These are phyloP conservation scores for Gisinianus flammeolus DNA, from an alignment of 2,888 invertebrate genomes.

Conservation along the genomic window DNA sequence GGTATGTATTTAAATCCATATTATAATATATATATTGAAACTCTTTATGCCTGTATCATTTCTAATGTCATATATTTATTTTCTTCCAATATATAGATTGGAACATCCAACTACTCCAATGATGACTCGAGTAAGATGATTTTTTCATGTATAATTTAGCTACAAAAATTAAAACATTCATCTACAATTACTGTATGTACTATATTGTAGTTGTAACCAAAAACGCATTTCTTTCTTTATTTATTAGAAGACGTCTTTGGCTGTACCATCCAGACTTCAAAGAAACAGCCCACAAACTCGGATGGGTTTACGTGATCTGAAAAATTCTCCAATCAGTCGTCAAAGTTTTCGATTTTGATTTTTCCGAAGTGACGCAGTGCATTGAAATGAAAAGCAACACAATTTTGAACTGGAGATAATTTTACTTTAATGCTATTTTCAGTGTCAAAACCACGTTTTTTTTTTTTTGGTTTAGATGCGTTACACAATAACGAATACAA, in stretches of 20 bases:
- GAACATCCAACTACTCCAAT: slow-evolving; percentile 24
- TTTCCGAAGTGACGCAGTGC: no score
- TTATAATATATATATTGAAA: not conserved
- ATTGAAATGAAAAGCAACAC: no score
- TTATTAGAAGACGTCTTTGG: not conserved
- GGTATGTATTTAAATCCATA: not conserved
- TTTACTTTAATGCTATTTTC: no score
- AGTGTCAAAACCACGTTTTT: no score
- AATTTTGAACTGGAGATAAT: no score
- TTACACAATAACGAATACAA: no score
- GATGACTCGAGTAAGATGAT: slow-evolving; percentile 29
- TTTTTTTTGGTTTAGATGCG: no score
- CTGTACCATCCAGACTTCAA: not conserved
- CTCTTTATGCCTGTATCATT: not conserved
- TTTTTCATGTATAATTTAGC: not conserved
- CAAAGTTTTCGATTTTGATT: slow-evolving; percentile 32
- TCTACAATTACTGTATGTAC: not conserved
- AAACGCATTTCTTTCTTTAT: no score
- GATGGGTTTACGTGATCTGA: slow-evolving; percentile 20
- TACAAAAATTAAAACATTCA: not conserved
- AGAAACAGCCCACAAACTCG: not conserved
- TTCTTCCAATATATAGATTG: not conserved
- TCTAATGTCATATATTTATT: not conserved
- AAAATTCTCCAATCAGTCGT: slow-evolving; percentile 23
- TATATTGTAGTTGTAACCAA: not conserved